These are phyloP conservation scores for Hippopotamyrus pictus DNA, from an alignment of 2,797 vertebrate species.

Conservation along the genomic window DNA sequence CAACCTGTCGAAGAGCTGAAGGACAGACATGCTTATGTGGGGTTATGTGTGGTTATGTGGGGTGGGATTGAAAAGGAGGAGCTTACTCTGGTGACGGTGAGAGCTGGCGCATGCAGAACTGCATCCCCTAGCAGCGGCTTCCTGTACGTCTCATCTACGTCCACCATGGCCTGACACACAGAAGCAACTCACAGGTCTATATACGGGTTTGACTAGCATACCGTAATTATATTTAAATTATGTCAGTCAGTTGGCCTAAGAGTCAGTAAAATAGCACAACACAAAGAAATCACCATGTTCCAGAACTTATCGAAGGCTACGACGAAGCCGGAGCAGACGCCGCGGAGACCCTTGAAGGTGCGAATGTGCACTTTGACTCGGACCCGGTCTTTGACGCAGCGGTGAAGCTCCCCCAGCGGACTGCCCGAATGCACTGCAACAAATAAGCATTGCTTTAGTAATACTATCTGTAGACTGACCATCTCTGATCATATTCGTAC, in stretches of 20 bases:
- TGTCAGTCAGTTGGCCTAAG: background rate
- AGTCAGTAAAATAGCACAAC: background rate
- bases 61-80: background rate
- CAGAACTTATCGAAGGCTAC: constrained; percentile 98
- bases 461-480: background rate
- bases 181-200: background rate
- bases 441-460: constrained; percentile 7
- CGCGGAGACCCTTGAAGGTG: constrained; percentile 91
- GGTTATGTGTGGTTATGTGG: background rate
- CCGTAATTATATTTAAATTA: background rate
- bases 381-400: constrained; percentile 80
- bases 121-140: constrained; percentile 87
- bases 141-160: constrained; percentile 94
- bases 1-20: constrained; percentile 84
- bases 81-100: constrained; percentile 82
- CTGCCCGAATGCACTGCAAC: constrained; percentile 79
- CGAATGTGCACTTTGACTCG: constrained; percentile 89
- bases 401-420: constrained; percentile 84
- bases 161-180: constrained; percentile 79
- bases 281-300: constrained; percentile 78
- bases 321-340: constrained; percentile 88
- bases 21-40: constrained; percentile 9
- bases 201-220: background rate
- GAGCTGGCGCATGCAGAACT: constrained; percentile 79
- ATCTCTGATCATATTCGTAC: background rate